Evolutionary conservation across 2,888 invertebrate genomes (phyloP).

Genomic region (Biston betularia): DNA sequence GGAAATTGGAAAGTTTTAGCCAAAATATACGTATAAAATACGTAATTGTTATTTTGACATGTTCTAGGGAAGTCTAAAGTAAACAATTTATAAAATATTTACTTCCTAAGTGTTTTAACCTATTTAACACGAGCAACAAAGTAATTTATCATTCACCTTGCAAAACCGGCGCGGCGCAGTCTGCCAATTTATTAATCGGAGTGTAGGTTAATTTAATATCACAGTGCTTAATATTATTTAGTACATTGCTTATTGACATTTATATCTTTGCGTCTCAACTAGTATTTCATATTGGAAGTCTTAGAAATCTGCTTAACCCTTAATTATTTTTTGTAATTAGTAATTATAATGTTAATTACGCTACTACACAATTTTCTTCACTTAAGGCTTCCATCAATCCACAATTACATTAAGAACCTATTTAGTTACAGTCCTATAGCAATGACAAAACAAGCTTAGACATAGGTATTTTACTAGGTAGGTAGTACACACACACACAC

Average conservation of each 20-base stretch:
- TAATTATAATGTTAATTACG: too few relatives aligned
- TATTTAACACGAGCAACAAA: neutral
- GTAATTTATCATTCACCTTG: slow-evolving; percentile 9
- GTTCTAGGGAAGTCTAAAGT: neutral
- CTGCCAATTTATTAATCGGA: neutral
- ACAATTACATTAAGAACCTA: too few relatives aligned
- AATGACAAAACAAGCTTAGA: too few relatives aligned
- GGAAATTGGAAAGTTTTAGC: slow-evolving; percentile 7
- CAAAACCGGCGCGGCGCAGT: slow-evolving; percentile 8
- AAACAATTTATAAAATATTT: neutral
- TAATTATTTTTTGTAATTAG: too few relatives aligned
- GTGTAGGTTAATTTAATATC: neutral
- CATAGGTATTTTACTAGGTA: too few relatives aligned
- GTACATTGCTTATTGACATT: neutral
- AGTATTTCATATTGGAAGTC: too few relatives aligned
- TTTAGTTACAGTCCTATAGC: too few relatives aligned
- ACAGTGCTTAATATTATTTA: neutral
- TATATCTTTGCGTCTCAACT: neutral
- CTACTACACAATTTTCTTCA: too few relatives aligned
- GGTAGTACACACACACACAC: too few relatives aligned
- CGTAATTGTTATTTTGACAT: neutral
- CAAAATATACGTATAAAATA: neutral
- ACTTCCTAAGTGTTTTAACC: neutral
- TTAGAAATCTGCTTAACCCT: too few relatives aligned
- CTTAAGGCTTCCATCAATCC: too few relatives aligned